Evolutionary conservation across 2,797 vertebrate genomes (phyloP).

Genomic region (Benthosema pterotum): DNA sequence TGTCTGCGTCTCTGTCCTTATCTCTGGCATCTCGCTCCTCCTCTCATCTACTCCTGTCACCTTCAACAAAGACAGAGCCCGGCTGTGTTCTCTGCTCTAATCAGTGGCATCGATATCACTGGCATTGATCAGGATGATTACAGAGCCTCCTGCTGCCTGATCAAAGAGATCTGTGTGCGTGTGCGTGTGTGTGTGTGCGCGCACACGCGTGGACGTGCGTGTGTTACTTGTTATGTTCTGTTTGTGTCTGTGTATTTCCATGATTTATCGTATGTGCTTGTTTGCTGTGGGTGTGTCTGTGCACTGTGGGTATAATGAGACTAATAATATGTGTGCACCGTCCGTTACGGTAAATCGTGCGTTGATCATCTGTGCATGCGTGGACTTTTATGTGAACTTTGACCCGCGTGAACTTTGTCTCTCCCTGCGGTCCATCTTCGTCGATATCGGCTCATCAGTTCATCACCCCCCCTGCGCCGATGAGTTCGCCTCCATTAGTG

Average conservation of each 20-base stretch:
- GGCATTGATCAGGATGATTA: constrained; percentile 73
- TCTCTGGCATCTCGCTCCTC: constrained; percentile 34
- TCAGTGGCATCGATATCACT: constrained; percentile 63
- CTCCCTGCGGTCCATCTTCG: constrained; percentile 30
- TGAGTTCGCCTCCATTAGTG: constrained; percentile 58
- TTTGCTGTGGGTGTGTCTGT: too few relatives aligned
- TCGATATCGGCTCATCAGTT: constrained; percentile 46
- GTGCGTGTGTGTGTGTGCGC: constrained; percentile 10
- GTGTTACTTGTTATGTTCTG: constrained; percentile 6
- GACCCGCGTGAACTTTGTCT: constrained; percentile 75
- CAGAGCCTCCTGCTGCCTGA: constrained; percentile 58
- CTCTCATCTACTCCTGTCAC: constrained; percentile 42
- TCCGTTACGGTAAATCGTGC: neutral
- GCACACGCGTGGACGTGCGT: constrained; percentile 11
- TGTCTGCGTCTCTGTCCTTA: constrained; percentile 10
- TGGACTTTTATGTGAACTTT: constrained; percentile 38
- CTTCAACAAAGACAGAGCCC: constrained; percentile 57
- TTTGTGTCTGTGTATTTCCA: neutral
- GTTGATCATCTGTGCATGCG: neutral
- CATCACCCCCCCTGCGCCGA: constrained; percentile 43
- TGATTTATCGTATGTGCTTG: neutral
- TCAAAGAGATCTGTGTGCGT: constrained; percentile 58
- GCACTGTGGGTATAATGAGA: neutral
- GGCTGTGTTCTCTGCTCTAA: constrained; percentile 55
- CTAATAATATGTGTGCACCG: neutral